Percentiles rank a stretch among this genome's conserved stretches.
Conservation (phyloP, 2,113 vertebrate species). For the Thalassarche chlororhynchos region DNA sequence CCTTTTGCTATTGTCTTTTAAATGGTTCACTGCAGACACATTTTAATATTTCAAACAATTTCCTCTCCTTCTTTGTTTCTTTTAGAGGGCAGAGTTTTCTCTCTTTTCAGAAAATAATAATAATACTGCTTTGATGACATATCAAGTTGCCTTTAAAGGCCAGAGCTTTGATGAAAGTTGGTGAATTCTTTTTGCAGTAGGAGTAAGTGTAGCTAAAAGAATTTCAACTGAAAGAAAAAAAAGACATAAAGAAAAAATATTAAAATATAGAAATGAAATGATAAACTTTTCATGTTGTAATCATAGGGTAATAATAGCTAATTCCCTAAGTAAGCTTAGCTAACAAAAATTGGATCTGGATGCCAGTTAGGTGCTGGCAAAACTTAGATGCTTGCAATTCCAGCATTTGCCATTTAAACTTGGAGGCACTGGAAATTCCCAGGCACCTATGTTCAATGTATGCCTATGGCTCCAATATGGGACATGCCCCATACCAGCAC, state of each 20-base stretch:
- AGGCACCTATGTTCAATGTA: background rate
- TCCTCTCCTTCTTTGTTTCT: background rate
- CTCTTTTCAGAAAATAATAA: background rate
- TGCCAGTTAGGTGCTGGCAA: background rate
- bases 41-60: background rate
- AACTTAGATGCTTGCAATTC: background rate
- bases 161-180: background rate
- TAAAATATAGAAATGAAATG: background rate
- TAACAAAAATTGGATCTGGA: background rate
- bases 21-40: background rate
- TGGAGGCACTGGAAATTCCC: background rate
- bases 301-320: background rate
- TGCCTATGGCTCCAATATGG: background rate
- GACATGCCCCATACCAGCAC: fast-evolving
- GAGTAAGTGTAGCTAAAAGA: background rate
- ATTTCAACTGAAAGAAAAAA: background rate
- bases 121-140: background rate
- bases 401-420: background rate
- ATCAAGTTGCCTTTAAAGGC: background rate
- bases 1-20: background rate
- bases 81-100: background rate
- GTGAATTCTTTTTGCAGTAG: background rate
- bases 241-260: background rate
- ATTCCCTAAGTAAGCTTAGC: background rate
- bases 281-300: background rate